Conservation (phyloP, 2,888 invertebrate species). For the Drosophila algonquin region DNA sequence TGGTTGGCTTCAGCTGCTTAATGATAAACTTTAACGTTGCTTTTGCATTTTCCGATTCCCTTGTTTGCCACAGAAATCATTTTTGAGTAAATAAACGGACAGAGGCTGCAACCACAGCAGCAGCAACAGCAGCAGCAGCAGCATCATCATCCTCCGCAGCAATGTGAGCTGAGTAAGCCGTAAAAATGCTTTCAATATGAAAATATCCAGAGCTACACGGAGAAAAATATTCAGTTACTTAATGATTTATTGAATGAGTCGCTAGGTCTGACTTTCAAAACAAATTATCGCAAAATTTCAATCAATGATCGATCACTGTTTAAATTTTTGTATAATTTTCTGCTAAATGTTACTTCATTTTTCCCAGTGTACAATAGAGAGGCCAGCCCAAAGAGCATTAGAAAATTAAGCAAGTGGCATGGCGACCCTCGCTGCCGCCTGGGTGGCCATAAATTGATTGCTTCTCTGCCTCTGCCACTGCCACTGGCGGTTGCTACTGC, state of each 20-base stretch:
- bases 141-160: conserved; percentile 1
- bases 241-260: not conserved
- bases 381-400: conserved; percentile 19
- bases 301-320: not conserved
- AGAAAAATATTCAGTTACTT: not conserved
- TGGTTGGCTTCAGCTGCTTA: conserved; percentile 57
- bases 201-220: conserved; percentile 43
- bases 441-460: conserved; percentile 74
- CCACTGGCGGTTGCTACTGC: conserved; percentile 37
- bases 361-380: conserved; percentile 13
- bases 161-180: conserved; percentile 59
- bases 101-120: conserved; percentile 63
- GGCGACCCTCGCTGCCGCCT: conserved; percentile 69
- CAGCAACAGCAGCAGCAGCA: conserved; percentile 32
- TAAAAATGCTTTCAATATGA: conserved; percentile 68
- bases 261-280: too few relatives aligned
- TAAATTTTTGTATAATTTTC: too few relatives aligned
- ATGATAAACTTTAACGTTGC: conserved; percentile 76
- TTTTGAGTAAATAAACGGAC: conserved; percentile 71
- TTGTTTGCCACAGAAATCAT: conserved; percentile 65
- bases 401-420: conserved; percentile 47
- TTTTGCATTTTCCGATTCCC: conserved; percentile 60
- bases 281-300: too few relatives aligned
- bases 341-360: not conserved
- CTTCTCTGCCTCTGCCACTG: conserved; percentile 25